Conservation (phyloP, 1,140 invertebrate genomes). For the Lamellibrachia luymesi region DNA sequence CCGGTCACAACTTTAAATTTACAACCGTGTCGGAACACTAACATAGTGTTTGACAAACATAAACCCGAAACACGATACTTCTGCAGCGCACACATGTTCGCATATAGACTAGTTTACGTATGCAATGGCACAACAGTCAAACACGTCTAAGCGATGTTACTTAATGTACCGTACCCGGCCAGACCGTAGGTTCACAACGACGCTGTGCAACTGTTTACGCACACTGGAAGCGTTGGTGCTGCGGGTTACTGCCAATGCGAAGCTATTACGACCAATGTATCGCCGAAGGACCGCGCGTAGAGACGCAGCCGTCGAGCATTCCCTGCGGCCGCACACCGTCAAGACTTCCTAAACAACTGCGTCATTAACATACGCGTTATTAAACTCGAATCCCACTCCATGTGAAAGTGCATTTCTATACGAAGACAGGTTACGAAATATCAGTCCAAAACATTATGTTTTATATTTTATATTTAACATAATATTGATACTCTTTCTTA, state of each 20-base stretch:
- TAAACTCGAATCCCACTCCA: no score
- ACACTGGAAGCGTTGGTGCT: not conserved
- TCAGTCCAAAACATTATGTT: no score
- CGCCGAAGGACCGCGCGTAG: no score
- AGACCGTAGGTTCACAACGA: not conserved
- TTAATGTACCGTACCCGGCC: not conserved
- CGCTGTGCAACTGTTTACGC: not conserved
- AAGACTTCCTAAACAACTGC: no score
- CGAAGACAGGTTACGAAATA: no score
- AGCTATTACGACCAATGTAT: not conserved
- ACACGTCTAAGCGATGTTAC: not conserved
- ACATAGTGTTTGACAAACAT: not conserved
- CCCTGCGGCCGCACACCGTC: no score
- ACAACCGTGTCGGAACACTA: not conserved
- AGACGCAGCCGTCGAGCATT: no score
- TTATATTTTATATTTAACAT: no score
- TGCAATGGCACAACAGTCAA: not conserved
- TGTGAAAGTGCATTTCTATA: no score
- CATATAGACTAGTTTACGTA: not conserved
- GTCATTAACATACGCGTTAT: no score
- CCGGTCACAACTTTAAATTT: not conserved
- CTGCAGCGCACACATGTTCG: not conserved
- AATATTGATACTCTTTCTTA: no score
- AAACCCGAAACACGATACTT: not conserved
- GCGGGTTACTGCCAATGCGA: not conserved